These are phyloP conservation scores for Catharus fuscescens DNA, from an alignment of 2,113 vertebrate genomes.

Conservation along the genomic window DNA sequence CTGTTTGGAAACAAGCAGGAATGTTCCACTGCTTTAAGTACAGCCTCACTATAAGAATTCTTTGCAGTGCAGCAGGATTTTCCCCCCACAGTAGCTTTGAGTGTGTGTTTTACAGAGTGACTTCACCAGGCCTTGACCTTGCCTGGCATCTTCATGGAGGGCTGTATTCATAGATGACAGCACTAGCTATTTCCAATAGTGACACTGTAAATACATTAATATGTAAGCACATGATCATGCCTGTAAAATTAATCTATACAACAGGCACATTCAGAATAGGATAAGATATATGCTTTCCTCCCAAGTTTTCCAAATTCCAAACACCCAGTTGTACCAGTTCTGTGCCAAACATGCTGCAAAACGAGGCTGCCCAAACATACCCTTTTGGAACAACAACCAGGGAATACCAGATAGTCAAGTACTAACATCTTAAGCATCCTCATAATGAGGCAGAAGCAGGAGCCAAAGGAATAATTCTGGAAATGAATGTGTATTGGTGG, in stretches of 20 bases:
- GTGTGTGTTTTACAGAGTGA: neutral
- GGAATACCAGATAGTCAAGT: neutral
- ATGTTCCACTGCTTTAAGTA: neutral
- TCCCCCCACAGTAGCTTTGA: neutral
- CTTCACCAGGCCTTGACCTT: neutral
- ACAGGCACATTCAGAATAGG: neutral
- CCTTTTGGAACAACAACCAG: neutral
- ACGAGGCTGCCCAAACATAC: neutral
- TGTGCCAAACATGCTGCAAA: neutral
- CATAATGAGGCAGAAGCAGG: neutral
- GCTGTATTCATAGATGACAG: neutral
- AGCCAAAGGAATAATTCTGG: neutral
- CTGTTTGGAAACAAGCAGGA: conserved; percentile 63
- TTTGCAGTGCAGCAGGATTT: neutral
- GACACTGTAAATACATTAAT: neutral
- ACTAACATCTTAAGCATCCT: neutral
- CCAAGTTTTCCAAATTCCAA: neutral
- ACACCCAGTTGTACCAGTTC: neutral
- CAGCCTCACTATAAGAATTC: neutral
- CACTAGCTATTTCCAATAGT: neutral
- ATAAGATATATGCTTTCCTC: neutral
- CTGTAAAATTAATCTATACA: neutral
- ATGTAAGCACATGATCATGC: neutral
- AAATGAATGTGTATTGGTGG: neutral
- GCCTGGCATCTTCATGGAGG: neutral